Evolutionary conservation across 2,113 vertebrate species (phyloP).

Genomic region (Alosa alosa): DNA sequence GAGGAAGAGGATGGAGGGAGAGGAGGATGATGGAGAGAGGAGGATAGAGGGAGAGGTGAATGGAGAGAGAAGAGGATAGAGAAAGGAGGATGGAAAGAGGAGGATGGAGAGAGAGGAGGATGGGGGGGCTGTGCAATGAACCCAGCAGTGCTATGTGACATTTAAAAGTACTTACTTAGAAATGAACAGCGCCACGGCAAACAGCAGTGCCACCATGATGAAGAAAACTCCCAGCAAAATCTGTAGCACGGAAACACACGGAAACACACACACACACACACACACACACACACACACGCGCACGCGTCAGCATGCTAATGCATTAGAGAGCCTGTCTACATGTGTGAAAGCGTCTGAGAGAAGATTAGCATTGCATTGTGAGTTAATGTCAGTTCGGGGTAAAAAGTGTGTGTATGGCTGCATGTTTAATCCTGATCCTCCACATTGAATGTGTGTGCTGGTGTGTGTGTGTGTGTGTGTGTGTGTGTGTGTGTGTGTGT

Average conservation of each 20-base stretch:
- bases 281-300: neutral
- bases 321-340: neutral
- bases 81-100: neutral
- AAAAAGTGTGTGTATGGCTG: neutral
- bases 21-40: neutral
- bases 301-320: neutral
- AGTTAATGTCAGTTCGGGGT: neutral
- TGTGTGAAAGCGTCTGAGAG: neutral
- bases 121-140: neutral
- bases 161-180: conserved; percentile 88
- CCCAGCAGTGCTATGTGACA: conserved; percentile 8
- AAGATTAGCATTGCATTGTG: neutral
- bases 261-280: neutral
- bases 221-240: conserved; percentile 90
- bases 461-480: neutral
- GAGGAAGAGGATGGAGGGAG: too few relatives aligned
- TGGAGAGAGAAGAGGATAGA: neutral
- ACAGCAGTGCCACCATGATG: conserved; percentile 90
- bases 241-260: conserved; percentile 61
- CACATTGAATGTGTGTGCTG: too few relatives aligned
- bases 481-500: neutral
- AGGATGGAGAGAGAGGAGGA: neutral
- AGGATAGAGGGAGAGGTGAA: neutral
- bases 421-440: too few relatives aligned
- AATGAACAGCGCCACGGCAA: conserved; percentile 88